phyloP scores from a whole-genome alignment of 2,888 invertebrate genomes.

The Phania funesta region DNA sequence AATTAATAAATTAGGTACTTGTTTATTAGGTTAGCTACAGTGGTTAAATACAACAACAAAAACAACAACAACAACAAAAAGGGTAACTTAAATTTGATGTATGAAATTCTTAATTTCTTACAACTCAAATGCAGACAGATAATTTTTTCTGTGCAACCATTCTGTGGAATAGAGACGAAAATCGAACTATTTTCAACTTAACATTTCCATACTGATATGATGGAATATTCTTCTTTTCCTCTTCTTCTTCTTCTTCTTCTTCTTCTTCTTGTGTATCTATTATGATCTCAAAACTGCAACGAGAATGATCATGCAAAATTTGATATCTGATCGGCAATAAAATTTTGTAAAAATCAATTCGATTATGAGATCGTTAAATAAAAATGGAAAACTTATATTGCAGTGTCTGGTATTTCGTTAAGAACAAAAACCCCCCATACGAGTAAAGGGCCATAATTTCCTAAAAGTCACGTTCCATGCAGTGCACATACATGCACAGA shows the following conservation, averaged over 20 bases:
- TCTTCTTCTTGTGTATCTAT: not conserved
- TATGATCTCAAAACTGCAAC: not conserved
- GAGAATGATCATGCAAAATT: not conserved
- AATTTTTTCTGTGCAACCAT: not conserved
- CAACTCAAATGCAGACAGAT: not conserved
- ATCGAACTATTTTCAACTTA: not conserved
- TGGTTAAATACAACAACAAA: not conserved
- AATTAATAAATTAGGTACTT: slow-evolving; percentile 37
- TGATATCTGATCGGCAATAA: slow-evolving; percentile 29
- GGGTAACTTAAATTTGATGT: not conserved
- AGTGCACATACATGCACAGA: no score
- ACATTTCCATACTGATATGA: no score
- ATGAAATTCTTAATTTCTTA: not conserved
- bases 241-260: no score
- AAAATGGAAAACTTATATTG: not conserved
- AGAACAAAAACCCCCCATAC: not conserved
- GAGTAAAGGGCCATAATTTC: not conserved
- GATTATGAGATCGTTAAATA: slow-evolving; percentile 16
- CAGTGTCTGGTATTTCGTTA: not conserved
- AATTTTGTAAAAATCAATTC: slow-evolving; percentile 7
- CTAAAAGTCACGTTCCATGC: slow-evolving; percentile 47
- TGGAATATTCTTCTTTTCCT: no score
- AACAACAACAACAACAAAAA: not conserved
- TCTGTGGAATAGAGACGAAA: not conserved
- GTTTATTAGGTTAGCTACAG: not conserved